Evolutionary conservation across 2,113 vertebrate genomes (phyloP), one percentile per base, ranked within the genome.

Genomic region (Tetraodon nigroviridis): DNA sequence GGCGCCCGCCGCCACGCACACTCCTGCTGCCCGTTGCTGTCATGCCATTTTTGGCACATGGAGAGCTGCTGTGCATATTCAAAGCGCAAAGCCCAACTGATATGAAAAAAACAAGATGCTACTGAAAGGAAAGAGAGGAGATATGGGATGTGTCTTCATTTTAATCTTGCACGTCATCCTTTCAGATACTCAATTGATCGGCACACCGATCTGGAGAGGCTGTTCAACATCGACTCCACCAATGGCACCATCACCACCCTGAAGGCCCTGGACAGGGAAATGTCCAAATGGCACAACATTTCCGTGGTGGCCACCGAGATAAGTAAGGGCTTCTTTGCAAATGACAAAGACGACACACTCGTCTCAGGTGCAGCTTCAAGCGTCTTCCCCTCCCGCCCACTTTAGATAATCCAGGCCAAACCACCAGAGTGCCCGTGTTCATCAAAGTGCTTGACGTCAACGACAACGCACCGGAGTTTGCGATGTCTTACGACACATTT

Each of bases 391-490:
- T 3, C 8, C 10, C 32, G 0, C 52, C 55, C 55, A 29, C 80
- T 56, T 44, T 76, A 97, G 95, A 90, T 73, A 97, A 97, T 62
- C 93, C 93, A 3, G 93, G 94, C 67, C 93, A 96, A 79, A 91
- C 88, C 0, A 92, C 94, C 16, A 91, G 94, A 37, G 94, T 97
- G 69, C 92, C 93, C 2, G 93, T 98, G 61, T 97, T 93, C 20
- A 94, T 98, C 75, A 93, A 93, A 71, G 97, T 98, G 75, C 76
- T 98, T 76, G 95, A 98, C 56, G 93, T 97, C 67, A 97, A 99
- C 41, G 95, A 98, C 88, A 98, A 98, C 41, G 93, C 95, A 3
- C 95, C 96, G 0, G 93, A 96, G 73, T 98, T 99, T 68, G 94
- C 96, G 17, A 93, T 96, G 84, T 95, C 94, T 69, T 99, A 97